Percentiles rank a stretch among this genome's conserved stretches.
These are phyloP conservation scores for Pteromalus puparum DNA, from an alignment of 1,140 invertebrate species.

Conservation along the genomic window DNA sequence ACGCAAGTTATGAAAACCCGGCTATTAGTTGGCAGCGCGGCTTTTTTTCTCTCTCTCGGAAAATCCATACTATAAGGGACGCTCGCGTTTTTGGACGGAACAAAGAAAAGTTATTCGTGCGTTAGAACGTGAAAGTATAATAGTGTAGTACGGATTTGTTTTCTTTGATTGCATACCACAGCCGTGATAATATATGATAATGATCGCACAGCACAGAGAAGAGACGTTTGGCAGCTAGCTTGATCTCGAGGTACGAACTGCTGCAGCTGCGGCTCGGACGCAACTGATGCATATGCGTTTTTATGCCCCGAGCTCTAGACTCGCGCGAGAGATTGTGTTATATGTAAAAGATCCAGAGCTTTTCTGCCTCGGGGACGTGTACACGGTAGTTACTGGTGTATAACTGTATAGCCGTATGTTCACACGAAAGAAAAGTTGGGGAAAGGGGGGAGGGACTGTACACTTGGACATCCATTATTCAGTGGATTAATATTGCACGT, in stretches of 20 bases:
- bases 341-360: too few relatives aligned
- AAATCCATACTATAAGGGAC: background rate
- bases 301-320: too few relatives aligned
- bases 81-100: background rate
- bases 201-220: background rate
- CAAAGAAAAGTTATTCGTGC: background rate
- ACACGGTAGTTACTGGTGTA: too few relatives aligned
- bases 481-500: constrained; percentile 26
- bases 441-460: background rate
- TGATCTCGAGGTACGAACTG: background rate
- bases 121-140: too few relatives aligned
- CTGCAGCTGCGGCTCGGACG: background rate
- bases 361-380: too few relatives aligned
- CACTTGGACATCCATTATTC: background rate
- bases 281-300: background rate
- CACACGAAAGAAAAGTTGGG: background rate
- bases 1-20: constrained; percentile 6
- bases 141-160: background rate
- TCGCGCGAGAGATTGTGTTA: too few relatives aligned
- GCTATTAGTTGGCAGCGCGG: background rate
- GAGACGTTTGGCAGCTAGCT: too few relatives aligned
- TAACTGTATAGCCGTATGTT: too few relatives aligned
- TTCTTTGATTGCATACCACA: background rate
- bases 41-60: constrained; percentile 2
- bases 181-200: background rate